phyloP scores from a whole-genome alignment of 2,113 vertebrate genomes.

The Mirounga angustirostris region DNA sequence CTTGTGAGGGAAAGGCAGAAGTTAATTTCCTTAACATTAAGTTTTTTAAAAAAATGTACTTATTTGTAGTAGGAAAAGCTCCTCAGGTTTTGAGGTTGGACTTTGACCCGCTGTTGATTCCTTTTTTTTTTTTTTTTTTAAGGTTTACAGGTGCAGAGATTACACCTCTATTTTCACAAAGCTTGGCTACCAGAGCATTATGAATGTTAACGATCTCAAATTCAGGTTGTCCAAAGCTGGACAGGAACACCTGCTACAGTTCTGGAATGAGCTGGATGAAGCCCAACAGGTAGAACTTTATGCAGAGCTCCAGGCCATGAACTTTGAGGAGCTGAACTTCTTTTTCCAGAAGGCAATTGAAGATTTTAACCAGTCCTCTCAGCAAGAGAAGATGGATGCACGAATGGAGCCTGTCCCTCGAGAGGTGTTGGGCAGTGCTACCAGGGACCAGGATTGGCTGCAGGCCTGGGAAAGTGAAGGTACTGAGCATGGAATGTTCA shows the following conservation, averaged over 20 bases:
- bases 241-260: slow-evolving; percentile 93
- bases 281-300: slow-evolving; percentile 87
- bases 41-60: neutral
- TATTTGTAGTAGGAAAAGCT: neutral
- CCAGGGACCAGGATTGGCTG: slow-evolving; percentile 89
- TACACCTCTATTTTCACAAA: neutral
- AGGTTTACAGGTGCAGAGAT: neutral
- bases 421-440: slow-evolving; percentile 94
- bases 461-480: slow-evolving; percentile 93
- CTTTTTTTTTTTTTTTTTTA: slow-evolving; percentile 29
- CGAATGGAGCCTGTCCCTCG: slow-evolving; percentile 94
- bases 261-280: slow-evolving; percentile 90
- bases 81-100: neutral
- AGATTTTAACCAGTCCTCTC: slow-evolving; percentile 79
- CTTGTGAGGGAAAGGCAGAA: neutral
- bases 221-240: slow-evolving; percentile 86
- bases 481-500: slow-evolving; percentile 66
- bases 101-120: neutral
- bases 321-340: slow-evolving; percentile 91
- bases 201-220: slow-evolving; percentile 86
- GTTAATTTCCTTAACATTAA: neutral
- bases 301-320: slow-evolving; percentile 89
- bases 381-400: slow-evolving; percentile 89
- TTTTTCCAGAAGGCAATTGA: slow-evolving; percentile 92
- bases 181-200: slow-evolving; percentile 64